Evolutionary conservation across 1,140 invertebrate species (phyloP).

Genomic region (Lepidurus couesii): DNA sequence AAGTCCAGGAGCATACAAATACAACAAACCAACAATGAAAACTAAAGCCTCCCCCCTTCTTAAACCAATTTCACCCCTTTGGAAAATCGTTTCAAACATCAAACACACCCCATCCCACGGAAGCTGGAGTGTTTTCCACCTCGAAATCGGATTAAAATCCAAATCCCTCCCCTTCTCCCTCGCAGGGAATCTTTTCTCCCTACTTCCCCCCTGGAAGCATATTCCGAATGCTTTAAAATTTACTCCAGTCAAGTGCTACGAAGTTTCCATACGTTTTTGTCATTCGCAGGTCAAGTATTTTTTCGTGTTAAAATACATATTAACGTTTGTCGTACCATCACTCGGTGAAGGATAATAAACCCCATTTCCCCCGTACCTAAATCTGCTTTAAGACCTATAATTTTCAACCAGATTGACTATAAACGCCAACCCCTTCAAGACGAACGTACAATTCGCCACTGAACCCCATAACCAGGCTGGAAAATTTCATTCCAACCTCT

Average conservation of each 20-base stretch:
- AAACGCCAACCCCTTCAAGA: background rate
- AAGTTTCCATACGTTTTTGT: background rate
- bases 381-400: constrained; percentile 10
- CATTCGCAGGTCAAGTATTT: background rate
- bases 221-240: background rate
- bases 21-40: background rate
- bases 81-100: background rate
- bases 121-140: constrained; percentile 8
- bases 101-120: background rate
- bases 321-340: background rate
- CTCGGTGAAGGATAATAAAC: background rate
- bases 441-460: background rate
- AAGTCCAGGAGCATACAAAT: background rate
- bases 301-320: background rate
- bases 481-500: background rate
- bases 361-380: constrained; percentile 9
- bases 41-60: background rate
- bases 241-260: background rate
- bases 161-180: background rate
- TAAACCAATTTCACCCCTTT: constrained; percentile 12
- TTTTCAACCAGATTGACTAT: constrained; percentile 12
- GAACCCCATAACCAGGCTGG: background rate
- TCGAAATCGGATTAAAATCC: background rate
- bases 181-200: background rate
- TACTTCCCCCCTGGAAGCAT: background rate